Evolutionary conservation across 2,113 vertebrate species (phyloP).

Genomic region (Brachyistius frenatus): DNA sequence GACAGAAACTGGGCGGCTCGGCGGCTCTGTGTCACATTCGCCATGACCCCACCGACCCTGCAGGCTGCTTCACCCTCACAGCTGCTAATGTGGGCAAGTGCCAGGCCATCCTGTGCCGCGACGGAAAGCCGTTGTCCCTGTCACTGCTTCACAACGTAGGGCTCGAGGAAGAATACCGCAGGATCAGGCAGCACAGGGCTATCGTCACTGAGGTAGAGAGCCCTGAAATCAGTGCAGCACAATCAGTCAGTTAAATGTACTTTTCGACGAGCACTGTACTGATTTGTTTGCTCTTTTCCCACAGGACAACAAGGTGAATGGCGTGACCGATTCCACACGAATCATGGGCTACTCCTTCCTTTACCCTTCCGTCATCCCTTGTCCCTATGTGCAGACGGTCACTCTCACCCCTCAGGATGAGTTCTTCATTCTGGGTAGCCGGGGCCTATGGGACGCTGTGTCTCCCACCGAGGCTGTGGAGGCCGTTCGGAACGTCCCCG

Average conservation of each 20-base stretch:
- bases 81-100: conserved; percentile 98
- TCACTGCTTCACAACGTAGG: conserved; percentile 91
- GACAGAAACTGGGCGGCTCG: conserved; percentile 96
- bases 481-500: conserved; percentile 92
- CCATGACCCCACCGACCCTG: conserved; percentile 93
- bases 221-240: neutral
- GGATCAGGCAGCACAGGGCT: conserved; percentile 93
- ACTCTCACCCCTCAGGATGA: conserved; percentile 94
- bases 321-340: conserved; percentile 95
- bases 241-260: neutral
- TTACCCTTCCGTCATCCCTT: conserved; percentile 94
- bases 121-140: conserved; percentile 92
- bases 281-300: neutral
- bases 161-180: conserved; percentile 91
- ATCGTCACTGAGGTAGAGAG: conserved; percentile 94
- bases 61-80: conserved; percentile 94
- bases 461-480: conserved; percentile 91
- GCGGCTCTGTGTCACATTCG: conserved; percentile 97
- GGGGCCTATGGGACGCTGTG: conserved; percentile 94
- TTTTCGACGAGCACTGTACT: neutral
- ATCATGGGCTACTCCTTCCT: conserved; percentile 99
- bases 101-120: conserved; percentile 94
- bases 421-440: conserved; percentile 97
- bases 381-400: conserved; percentile 93
- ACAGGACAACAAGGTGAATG: conserved; percentile 99